A percentile compares a stretch with the other conserved stretches of the same genome.
phyloP scores from a whole-genome alignment of 2,797 vertebrate species.

The Enteromius trimaculatus region DNA sequence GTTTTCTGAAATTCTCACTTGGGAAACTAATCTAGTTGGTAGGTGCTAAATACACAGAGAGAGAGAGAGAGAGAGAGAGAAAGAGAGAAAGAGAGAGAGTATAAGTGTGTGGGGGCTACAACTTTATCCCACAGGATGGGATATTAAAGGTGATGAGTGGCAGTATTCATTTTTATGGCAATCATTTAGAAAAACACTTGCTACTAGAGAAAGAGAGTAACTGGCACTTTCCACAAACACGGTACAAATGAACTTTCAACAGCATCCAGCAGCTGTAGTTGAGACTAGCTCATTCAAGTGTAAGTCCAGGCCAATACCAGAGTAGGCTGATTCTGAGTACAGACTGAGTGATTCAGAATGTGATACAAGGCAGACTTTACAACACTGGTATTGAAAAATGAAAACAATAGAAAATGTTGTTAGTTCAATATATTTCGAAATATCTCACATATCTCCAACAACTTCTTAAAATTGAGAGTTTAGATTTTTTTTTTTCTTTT shows the following conservation, averaged over 20 bases:
- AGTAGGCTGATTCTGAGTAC: neutral
- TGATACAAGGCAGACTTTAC: neutral
- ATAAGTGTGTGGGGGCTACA: neutral
- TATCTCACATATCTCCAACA: too few relatives aligned
- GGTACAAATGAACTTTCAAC: neutral
- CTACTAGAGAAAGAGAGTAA: neutral
- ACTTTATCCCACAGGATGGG: neutral
- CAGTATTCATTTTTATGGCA: constrained; percentile 6
- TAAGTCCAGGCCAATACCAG: neutral
- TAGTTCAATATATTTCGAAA: neutral
- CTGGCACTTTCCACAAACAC: neutral
- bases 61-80: too few relatives aligned
- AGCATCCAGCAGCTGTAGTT: neutral
- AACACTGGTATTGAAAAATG: neutral
- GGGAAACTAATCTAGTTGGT: constrained; percentile 25
- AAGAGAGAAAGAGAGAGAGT: neutral
- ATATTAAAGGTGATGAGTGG: neutral
- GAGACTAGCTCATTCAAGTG: neutral
- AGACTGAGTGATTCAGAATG: neutral
- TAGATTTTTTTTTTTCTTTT: too few relatives aligned
- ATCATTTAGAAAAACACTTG: constrained; percentile 6
- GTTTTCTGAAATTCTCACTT: neutral
- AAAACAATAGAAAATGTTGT: neutral
- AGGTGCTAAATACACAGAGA: neutral
- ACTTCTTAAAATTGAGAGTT: too few relatives aligned